Evolutionary conservation across 1,140 invertebrate genomes (phyloP).

Genomic region (Heliconius himera): DNA sequence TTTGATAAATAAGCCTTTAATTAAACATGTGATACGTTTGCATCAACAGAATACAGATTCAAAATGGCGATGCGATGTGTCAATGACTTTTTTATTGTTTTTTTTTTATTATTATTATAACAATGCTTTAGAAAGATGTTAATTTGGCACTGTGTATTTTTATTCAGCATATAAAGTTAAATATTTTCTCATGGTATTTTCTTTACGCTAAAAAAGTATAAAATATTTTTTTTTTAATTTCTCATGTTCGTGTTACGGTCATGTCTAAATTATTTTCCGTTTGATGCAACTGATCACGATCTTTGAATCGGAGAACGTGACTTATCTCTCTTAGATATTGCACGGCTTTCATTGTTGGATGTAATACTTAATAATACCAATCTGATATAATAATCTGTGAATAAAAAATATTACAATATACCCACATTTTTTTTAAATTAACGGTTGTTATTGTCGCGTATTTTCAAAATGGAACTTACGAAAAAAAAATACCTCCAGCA

Average conservation of each 20-base stretch:
- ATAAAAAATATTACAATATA: not conserved
- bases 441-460: too few species aligned
- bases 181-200: not conserved
- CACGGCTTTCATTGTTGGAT: slow-evolving; percentile 12
- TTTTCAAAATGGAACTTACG: too few species aligned
- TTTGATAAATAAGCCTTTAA: not conserved
- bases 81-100: slow-evolving; percentile 13
- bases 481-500: too few species aligned
- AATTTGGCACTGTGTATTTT: not conserved
- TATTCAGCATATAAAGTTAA: not conserved
- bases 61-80: slow-evolving; percentile 2
- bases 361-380: not conserved
- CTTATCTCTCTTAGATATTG: slow-evolving; percentile 21
- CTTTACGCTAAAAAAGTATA: not conserved
- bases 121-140: not conserved
- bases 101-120: not conserved
- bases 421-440: slow-evolving; percentile 8
- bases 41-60: slow-evolving; percentile 9
- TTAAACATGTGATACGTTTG: not conserved
- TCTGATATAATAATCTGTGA: slow-evolving; percentile 1
- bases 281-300: slow-evolving; percentile 24
- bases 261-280: slow-evolving; percentile 20
- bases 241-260: not conserved
- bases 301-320: slow-evolving; percentile 24
- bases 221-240: not conserved